phyloP scores from a whole-genome alignment of 2,888 invertebrate genomes.

The Galerucella pusilla region DNA sequence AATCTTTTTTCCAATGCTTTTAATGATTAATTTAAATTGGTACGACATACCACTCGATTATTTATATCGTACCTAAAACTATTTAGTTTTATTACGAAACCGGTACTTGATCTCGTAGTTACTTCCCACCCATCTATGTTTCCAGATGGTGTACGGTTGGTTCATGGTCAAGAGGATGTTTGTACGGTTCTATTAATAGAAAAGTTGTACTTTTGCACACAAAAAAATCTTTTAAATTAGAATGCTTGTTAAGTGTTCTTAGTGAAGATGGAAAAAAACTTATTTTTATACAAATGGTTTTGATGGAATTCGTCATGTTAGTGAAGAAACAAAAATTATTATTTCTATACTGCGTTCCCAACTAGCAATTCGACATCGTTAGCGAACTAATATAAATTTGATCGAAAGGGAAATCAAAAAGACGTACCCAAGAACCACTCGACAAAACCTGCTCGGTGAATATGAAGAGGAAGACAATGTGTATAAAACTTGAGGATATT shows the following conservation, averaged over 20 bases:
- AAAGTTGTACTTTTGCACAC: constrained; percentile 47
- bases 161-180: constrained; percentile 56
- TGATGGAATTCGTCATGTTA: too few species aligned
- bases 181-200: constrained; percentile 53
- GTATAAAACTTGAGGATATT: constrained; percentile 40
- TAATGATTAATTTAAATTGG: neutral
- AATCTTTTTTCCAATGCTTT: neutral
- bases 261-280: neutral
- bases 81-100: constrained; percentile 9
- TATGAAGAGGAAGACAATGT: constrained; percentile 35
- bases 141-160: constrained; percentile 48
- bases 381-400: too few species aligned
- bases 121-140: constrained; percentile 31
- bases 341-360: too few species aligned
- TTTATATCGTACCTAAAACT: neutral
- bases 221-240: constrained; percentile 35
- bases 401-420: constrained; percentile 20
- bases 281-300: too few species aligned
- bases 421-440: constrained; percentile 40
- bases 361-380: too few species aligned
- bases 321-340: too few species aligned
- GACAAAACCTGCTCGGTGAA: constrained; percentile 40
- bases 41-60: constrained; percentile 5
- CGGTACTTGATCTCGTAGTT: constrained; percentile 13
- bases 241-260: neutral